phyloP scores from a whole-genome alignment of 1,140 invertebrate genomes.

The Drosophila ficusphila region DNA sequence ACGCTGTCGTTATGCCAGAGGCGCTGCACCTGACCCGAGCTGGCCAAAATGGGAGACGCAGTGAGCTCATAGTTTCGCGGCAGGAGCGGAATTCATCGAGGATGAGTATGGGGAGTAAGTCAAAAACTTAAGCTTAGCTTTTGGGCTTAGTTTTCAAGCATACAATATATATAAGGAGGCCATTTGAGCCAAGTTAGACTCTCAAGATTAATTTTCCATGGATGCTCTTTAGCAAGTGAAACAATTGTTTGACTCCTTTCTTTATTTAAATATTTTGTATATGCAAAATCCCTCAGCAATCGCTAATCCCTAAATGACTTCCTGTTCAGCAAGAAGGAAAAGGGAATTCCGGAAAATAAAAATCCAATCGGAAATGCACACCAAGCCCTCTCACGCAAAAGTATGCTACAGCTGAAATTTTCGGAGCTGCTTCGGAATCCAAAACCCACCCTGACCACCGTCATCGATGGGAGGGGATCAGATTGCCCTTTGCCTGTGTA shows the following conservation, averaged over 20 bases:
- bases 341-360: background rate
- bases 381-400: background rate
- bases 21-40: conserved; percentile 35
- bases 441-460: conserved; percentile 19
- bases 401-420: conserved; percentile 9
- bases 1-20: conserved; percentile 22
- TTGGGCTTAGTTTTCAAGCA: too few relatives aligned
- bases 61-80: conserved; percentile 53
- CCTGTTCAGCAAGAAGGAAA: too few relatives aligned
- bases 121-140: too few relatives aligned
- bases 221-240: too few relatives aligned
- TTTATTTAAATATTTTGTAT: too few relatives aligned
- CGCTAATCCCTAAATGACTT: background rate
- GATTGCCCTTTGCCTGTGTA: conserved; percentile 27
- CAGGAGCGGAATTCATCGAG: background rate
- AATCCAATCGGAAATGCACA: background rate
- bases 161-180: too few relatives aligned
- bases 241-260: too few relatives aligned
- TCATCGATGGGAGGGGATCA: background rate
- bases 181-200: too few relatives aligned
- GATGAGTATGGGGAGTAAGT: too few relatives aligned
- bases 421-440: conserved; percentile 1
- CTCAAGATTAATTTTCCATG: too few relatives aligned
- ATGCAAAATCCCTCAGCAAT: too few relatives aligned
- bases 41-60: background rate